Base-by-base conservation (phyloP, 2,888 invertebrate genomes). In the Chaetogeoica ovagalla region DNA sequence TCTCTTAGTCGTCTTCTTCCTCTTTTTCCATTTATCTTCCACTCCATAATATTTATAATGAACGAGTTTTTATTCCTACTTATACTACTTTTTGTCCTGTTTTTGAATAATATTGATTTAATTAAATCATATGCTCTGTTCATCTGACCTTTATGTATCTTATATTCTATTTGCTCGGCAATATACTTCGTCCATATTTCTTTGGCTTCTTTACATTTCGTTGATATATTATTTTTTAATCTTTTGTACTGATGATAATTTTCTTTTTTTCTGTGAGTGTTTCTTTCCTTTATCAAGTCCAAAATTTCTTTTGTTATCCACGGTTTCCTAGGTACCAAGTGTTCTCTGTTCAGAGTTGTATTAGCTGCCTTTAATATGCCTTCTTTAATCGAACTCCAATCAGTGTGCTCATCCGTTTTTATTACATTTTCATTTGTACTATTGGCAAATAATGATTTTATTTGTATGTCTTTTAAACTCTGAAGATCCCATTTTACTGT, bases 131-230 rank as follows among this genome's bases (percentile, higher is more conserved):
- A 63, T 63, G 19, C 7, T 39, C 37, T 37, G 19, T 63, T 19
- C 39, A 8, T 63, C 39, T 63, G 6, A 39, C 39, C 39, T 63
- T 63, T 63, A 19, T 39, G 15, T 63, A 63, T 63, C 39, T 39
- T 63, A 39, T 37, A 15, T 37, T 63, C 15, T 39, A 37, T 39
- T 63, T 63, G 0, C 39, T 63, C 37, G 19, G 63, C 37, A 63
- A 63, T 39, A 19, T 63, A 17, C 19, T 63, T 63, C 62, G 30
- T 62, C 62, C 62, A 62, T 62, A 62, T 13, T 62, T 62, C 15
- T 23, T 62, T 30, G 15, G 39, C 19, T 63, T 39, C 19, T 39
- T 7, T 63, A 4, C 63, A 63, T 63, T 63, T 62, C 8, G 17
- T 39, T 39, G n/a, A 5, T 63, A 63, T 39, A 63, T 62, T 39